Base-by-base conservation (phyloP, 2,888 invertebrate genomes). In the Choristoneura rosaceana region DNA sequence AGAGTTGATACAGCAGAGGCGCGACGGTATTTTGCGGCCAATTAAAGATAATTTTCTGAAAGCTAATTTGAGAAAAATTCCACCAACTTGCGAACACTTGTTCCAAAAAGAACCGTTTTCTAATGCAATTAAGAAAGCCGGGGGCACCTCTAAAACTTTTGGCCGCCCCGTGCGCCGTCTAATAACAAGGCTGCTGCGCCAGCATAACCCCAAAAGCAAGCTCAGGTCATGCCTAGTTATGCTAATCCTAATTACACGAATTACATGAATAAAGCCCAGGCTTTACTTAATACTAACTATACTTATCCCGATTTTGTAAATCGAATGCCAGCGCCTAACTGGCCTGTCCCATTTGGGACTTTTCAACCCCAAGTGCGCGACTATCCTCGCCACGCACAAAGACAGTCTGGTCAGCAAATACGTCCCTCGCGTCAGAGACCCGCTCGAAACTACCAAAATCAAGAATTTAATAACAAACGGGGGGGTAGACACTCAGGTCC, bases 181-280 rank as follows among this genome's bases (percentile, higher is more conserved):
- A 14, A 47, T n/a, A 50, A 12, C 33, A 61, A 61, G 41, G 38
- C 61, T 69, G 69, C 61, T 61, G 69, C 69, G 50, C 61, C 61
- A 61, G 63, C 63, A 15, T 17, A 66, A 55, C 65, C 65, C n/a
- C 52, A 66, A 15, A 14, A 12, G 59, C 67, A 47, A 10, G 14
- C 67, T 59, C 67, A 67, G 67, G 59, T 45, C 59, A 14, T 68
- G 34, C 67, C 63, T 60, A 70, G 74, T 66, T 64, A 63, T 68
- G 70, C 67, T 67, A 5, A 41, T 9, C 68, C 17, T 25, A 55
- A 17, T 25, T 25, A 55, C 8, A 55, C 55, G 10, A 55, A 55
- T 55, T 25, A 55, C n/a, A 55, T 55, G 25, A 8, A 55, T 9
- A 25, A 25, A 25, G 25, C 25, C 25, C 25, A 25, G 25, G 25